Conservation (phyloP, 2,113 vertebrate genomes). For the Polyodon spathula region DNA sequence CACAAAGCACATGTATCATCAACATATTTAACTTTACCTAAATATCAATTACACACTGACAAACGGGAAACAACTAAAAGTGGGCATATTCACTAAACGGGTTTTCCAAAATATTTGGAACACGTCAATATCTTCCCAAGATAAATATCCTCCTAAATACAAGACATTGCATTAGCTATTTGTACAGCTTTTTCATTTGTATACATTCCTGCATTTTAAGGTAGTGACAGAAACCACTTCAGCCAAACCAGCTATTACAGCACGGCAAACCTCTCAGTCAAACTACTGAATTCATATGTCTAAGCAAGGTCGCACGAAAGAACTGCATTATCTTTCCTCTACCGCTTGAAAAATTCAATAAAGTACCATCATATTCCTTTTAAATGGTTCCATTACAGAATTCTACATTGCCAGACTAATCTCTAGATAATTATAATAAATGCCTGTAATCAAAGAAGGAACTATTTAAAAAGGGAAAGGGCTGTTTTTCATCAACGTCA, state of each 20-base stretch:
- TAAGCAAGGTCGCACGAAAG: constrained; percentile 32
- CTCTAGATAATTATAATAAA: constrained; percentile 87
- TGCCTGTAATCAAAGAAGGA: constrained; percentile 80
- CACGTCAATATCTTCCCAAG: too few species aligned
- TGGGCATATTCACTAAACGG: too few species aligned
- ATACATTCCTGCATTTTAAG: too few species aligned
- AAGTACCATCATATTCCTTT: constrained; percentile 76
- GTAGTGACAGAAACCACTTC: constrained; percentile 6
- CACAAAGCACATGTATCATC: too few species aligned
- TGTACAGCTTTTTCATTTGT: too few species aligned
- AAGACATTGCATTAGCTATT: constrained; percentile 8
- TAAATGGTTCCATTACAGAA: constrained; percentile 78
- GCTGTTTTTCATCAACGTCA: constrained; percentile 77
- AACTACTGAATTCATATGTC: constrained; percentile 23
- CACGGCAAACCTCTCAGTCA: constrained; percentile 21
- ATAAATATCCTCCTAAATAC: too few species aligned
- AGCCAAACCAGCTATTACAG: constrained; percentile 6
- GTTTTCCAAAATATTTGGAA: too few species aligned
- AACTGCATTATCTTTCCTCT: constrained; percentile 49
- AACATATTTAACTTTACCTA: too few species aligned
- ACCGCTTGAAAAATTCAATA: constrained; percentile 76
- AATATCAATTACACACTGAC: too few species aligned
- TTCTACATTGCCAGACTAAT: constrained; percentile 65
- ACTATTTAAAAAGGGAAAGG: constrained; percentile 65
- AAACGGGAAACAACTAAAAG: too few species aligned